These are phyloP conservation scores for Patiria pectinifera DNA, from an alignment of 53 echinoderm and acorn worm genomes.

Conservation along the genomic window DNA sequence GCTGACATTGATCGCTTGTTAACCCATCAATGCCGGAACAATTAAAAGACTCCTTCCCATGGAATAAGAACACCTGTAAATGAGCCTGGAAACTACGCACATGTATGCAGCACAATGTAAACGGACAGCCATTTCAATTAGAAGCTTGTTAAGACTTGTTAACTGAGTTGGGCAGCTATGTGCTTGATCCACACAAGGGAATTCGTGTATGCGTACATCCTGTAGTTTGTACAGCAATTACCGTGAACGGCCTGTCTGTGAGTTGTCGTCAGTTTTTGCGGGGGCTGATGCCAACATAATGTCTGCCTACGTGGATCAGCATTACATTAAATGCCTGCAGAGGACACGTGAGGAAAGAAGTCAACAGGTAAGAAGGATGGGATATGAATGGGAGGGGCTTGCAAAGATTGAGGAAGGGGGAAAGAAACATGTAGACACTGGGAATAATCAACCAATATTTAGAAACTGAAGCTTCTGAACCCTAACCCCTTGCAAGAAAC, in stretches of 20 bases:
- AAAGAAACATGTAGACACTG: background rate
- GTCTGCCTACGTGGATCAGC: constrained; percentile 85
- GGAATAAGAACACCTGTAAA: background rate
- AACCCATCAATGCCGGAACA: background rate
- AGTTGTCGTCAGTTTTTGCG: background rate
- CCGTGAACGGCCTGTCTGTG: background rate
- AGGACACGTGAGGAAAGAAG: constrained; percentile 82
- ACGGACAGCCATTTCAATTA: background rate
- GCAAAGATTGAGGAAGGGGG: background rate
- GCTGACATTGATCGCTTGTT: background rate
- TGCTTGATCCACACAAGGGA: background rate
- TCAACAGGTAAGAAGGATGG: constrained; percentile 72
- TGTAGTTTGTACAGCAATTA: background rate
- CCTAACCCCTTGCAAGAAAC: too few relatives aligned
- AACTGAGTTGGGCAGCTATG: background rate
- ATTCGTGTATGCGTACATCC: background rate
- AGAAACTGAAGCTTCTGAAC: too few relatives aligned
- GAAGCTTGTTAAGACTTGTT: constrained; percentile 8
- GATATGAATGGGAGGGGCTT: background rate
- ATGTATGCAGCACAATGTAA: background rate
- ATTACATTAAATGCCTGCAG: constrained; percentile 87
- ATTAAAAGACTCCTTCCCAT: constrained; percentile 21
- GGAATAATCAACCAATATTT: too few relatives aligned
- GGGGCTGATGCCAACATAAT: constrained; percentile 37
- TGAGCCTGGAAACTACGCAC: background rate